A percentile compares a stretch with the other conserved stretches of the same genome.
Evolutionary conservation across 1,140 invertebrate species (phyloP).

Genomic region (Cryptotermes secundus): DNA sequence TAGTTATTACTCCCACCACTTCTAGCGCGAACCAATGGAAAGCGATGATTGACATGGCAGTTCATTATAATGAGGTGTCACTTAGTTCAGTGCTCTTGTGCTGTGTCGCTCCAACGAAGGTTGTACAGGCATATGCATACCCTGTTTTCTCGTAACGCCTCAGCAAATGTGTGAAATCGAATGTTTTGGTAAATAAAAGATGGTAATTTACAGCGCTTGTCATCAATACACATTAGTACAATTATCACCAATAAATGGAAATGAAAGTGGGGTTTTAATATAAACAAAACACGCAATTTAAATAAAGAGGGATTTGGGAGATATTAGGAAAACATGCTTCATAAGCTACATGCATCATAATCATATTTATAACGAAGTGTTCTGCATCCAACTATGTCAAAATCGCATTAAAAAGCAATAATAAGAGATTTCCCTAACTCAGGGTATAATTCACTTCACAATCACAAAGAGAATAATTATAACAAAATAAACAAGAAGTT

Average conservation of each 20-base stretch:
- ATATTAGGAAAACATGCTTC: too few relatives aligned
- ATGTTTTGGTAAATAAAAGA: constrained; percentile 2
- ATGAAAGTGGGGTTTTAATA: too few relatives aligned
- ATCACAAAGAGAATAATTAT: too few relatives aligned
- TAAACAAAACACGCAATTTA: too few relatives aligned
- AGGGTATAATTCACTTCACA: too few relatives aligned
- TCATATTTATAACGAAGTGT: too few relatives aligned
- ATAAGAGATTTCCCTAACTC: too few relatives aligned
- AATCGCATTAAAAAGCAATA: too few relatives aligned
- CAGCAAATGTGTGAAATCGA: background rate
- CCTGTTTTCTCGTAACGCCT: background rate
- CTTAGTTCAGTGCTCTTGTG: background rate
- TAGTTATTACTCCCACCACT: background rate
- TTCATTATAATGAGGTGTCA: background rate
- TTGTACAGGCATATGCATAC: background rate
- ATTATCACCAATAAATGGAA: background rate
- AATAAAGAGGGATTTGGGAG: too few relatives aligned
- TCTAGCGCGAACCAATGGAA: background rate
- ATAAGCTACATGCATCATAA: too few relatives aligned
- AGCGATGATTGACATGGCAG: constrained; percentile 14
- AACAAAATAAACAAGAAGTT: too few relatives aligned
- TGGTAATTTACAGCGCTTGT: background rate
- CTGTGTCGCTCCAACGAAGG: background rate
- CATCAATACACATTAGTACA: background rate
- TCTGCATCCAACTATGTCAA: too few relatives aligned